These are phyloP conservation scores for Mionectes olivaceus DNA, from an alignment of 2,797 vertebrate species.

Conservation along the genomic window DNA sequence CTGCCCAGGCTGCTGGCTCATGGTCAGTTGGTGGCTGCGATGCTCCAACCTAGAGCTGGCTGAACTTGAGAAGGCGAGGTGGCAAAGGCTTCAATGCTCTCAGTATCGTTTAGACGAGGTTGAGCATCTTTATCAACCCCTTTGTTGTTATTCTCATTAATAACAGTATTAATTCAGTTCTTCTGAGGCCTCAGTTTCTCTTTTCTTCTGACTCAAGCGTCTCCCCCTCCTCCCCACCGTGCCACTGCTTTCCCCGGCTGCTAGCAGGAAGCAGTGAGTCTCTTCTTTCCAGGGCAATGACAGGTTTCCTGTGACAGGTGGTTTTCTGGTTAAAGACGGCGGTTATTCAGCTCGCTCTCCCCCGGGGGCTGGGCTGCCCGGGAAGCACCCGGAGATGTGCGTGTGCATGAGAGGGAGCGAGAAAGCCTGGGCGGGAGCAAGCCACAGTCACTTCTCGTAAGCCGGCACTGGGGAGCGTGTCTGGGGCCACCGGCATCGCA, in stretches of 20 bases:
- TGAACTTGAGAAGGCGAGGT: background rate
- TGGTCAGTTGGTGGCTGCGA: rapidly evolving
- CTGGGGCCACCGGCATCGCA: conserved; percentile 11
- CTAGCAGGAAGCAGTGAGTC: conserved; percentile 80
- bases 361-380: background rate
- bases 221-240: background rate
- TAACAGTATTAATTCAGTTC: conserved; percentile 47
- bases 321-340: conserved; percentile 73
- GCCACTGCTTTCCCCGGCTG: conserved; percentile 56
- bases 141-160: conserved; percentile 53
- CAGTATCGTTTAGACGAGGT: background rate
- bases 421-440: conserved; percentile 60
- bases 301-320: conserved; percentile 82
- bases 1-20: background rate
- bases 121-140: background rate
- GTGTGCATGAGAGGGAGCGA: conserved; percentile 36
- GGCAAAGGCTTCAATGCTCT: background rate
- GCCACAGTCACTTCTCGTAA: conserved; percentile 74
- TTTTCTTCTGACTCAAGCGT: conserved; percentile 62
- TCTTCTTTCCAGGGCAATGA: conserved; percentile 82
- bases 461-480: background rate
- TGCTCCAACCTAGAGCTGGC: background rate
- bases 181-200: conserved; percentile 58
- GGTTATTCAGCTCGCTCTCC: conserved; percentile 47
- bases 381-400: conserved; percentile 25